Evolutionary conservation across 2,888 invertebrate genomes (phyloP), one percentile per base, ranked within the genome.

Genomic region (Archaeoteleia sp.): DNA sequence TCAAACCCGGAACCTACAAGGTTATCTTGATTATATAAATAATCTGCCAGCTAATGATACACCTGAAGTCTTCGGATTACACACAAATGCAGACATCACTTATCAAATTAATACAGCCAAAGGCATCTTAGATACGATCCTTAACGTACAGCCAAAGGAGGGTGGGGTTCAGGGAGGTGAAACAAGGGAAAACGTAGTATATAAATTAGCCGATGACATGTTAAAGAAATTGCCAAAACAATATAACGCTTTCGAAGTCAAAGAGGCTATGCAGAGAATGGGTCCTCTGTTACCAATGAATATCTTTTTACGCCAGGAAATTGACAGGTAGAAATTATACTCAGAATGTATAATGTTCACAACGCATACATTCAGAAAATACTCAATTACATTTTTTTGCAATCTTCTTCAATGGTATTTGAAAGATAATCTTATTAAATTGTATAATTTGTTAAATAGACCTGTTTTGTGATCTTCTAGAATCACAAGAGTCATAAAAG

Each of bases 71-170:
- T 97, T 97, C 86, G 98, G 98, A n/a, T 88, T 98, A 46, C 97
- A 98, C 85, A 89, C 93, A 4, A 98, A 98, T 86, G 97, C 98
- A 45, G 97, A 98, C 82, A 97, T 98, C 71, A 97, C 97, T 77
- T 97, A 97, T 86, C 97, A 97, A 87, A 98, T 97, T 69, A 97
- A 97, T 82, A 96, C 96, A 37, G 96, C 97, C 15, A 95, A 95
- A 87, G 94, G 89, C 72, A 97, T 98, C 80, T 88, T 98, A 78
- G 95, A 96, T 80, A 96, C 96, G 0, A 97, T 98, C 77, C 88
- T 98, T 32, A 96, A 91, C 82, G 97, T 98, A n/a, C 97, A 98
- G 81, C 98, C 98, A 0, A 98, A 98, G 82, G 97, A 98, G 87
- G 94, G 96, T 1, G 95, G 95, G 0, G 90, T 92, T 12, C 92